Evolutionary conservation across 2,888 invertebrate species (phyloP).

Genomic region (Amblyjoppa fuscipennis): DNA sequence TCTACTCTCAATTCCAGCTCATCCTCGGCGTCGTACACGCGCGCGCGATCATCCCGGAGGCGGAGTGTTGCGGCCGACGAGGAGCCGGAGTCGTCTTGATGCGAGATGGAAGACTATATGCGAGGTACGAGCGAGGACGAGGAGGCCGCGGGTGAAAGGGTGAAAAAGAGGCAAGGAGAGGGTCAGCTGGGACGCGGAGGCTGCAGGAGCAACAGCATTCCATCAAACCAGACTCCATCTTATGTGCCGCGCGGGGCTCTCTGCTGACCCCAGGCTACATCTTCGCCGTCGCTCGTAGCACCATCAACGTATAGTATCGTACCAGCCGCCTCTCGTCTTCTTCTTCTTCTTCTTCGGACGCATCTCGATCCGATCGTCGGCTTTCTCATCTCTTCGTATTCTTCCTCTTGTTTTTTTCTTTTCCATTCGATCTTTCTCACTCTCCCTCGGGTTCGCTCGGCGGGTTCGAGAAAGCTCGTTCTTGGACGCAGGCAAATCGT

Average conservation of each 20-base stretch:
- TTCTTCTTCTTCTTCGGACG: conserved; percentile 59
- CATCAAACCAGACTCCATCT: conserved; percentile 85
- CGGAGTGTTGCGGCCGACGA: conserved; percentile 61
- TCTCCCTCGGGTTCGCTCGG: conserved; percentile 47
- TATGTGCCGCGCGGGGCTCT: conserved; percentile 73
- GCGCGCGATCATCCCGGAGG: conserved; percentile 59
- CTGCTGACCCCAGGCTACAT: conserved; percentile 78
- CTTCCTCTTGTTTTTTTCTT: conserved; percentile 35
- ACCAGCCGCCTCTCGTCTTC: conserved; percentile 60
- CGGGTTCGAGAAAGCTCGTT: conserved; percentile 36
- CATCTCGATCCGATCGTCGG: conserved; percentile 66
- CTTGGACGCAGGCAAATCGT: conserved; percentile 60
- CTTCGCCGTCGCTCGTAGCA: conserved; percentile 67
- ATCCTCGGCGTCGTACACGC: conserved; percentile 47
- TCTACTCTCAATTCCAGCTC: conserved; percentile 27
- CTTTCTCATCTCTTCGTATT: conserved; percentile 64
- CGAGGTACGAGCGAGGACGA: conserved; percentile 39
- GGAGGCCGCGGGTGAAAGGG: conserved; percentile 46
- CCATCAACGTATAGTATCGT: conserved; percentile 44
- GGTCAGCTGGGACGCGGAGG: conserved; percentile 73
- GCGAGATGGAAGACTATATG: conserved; percentile 42
- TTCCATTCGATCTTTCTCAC: conserved; percentile 49
- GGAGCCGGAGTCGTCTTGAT: conserved; percentile 60
- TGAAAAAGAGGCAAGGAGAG: conserved; percentile 64
- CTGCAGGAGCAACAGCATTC: conserved; percentile 82